Percentiles rank a stretch among this genome's conserved stretches.
These are phyloP conservation scores for Thumatha senex DNA, from an alignment of 2,888 invertebrate species.

Conservation along the genomic window DNA sequence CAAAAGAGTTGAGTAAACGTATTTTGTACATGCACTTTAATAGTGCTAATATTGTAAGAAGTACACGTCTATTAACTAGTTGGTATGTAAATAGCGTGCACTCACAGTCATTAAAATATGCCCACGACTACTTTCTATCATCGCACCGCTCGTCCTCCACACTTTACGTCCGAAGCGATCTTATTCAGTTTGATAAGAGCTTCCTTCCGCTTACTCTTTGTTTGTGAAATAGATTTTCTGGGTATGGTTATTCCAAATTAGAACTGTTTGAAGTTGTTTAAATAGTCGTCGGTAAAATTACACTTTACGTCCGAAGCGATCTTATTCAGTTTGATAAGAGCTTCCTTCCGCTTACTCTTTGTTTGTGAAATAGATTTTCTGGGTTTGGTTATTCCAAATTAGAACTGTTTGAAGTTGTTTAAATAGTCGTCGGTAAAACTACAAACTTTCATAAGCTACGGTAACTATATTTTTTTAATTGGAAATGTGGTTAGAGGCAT, in stretches of 20 bases:
- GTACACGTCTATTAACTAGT: neutral
- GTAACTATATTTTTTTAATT: neutral
- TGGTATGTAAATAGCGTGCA: neutral
- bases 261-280: neutral
- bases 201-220: neutral
- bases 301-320: neutral
- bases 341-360: neutral
- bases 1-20: slow-evolving; percentile 34
- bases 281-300: neutral
- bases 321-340: neutral
- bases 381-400: no score
- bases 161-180: neutral
- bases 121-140: no score
- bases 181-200: neutral
- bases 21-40: slow-evolving; percentile 33
- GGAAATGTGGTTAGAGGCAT: neutral
- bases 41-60: slow-evolving; percentile 20
- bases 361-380: no score
- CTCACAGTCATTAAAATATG: neutral
- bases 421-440: neutral
- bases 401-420: neutral
- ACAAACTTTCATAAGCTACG: neutral
- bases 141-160: no score
- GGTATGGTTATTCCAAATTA: no score
- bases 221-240: no score